A percentile compares a stretch with the other conserved stretches of the same genome.
Conservation (phyloP, 2,113 vertebrate genomes). For the Butorides virescens region DNA sequence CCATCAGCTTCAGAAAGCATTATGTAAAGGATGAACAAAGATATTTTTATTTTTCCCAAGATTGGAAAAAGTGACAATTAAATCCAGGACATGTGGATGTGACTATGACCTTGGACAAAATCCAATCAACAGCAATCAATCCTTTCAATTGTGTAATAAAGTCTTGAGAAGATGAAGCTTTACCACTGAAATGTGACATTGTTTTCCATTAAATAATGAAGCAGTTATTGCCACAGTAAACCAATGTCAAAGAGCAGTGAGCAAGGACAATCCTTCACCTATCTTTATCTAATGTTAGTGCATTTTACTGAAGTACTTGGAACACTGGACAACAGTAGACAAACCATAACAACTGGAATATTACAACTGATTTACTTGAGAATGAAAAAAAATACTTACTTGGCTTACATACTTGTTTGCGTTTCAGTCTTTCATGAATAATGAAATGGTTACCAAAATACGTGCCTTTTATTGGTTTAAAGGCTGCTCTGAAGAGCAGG, state of each 20-base stretch:
- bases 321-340: not conserved
- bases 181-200: not conserved
- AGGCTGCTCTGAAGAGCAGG: not conserved
- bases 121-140: conserved; percentile 25
- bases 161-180: conserved; percentile 16
- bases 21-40: not conserved
- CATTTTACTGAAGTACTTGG: not conserved
- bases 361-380: not conserved
- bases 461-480: not conserved
- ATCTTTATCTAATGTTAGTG: not conserved
- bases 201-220: conserved; percentile 57
- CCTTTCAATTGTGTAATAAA: conserved; percentile 43
- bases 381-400: not conserved
- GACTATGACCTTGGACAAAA: conserved; percentile 17
- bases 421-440: not conserved
- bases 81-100: not conserved
- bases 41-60: not conserved
- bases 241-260: conserved; percentile 20
- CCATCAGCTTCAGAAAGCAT: not conserved
- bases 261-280: conserved; percentile 4
- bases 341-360: not conserved
- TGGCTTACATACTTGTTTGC: not conserved
- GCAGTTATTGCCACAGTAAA: conserved; percentile 15
- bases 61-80: not conserved
- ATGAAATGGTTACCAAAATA: not conserved